A percentile compares a stretch with the other conserved stretches of the same genome.
phyloP scores from a whole-genome alignment of 2,113 vertebrate species.

The Gavialis gangeticus region DNA sequence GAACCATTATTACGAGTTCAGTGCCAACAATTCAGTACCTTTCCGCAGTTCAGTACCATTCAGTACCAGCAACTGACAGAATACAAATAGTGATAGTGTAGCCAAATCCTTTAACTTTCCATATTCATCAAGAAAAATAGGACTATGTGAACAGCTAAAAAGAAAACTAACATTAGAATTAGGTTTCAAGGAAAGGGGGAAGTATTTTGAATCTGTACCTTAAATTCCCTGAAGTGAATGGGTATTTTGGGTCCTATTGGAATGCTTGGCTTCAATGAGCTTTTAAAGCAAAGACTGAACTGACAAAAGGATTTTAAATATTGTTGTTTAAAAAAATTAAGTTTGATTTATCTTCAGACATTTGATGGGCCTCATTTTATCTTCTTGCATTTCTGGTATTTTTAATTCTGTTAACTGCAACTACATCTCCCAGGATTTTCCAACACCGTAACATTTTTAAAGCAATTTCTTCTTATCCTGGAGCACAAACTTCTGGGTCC shows the following conservation, averaged over 20 bases:
- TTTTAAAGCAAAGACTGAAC: not conserved
- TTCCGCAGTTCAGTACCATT: too few relatives aligned
- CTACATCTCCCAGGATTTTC: conserved; percentile 23
- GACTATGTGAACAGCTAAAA: not conserved
- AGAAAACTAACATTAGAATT: not conserved
- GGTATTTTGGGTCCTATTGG: not conserved
- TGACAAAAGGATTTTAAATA: conserved; percentile 31
- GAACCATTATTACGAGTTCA: too few relatives aligned
- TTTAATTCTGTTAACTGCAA: conserved; percentile 27
- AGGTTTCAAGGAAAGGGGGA: not conserved
- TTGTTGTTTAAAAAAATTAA: not conserved
- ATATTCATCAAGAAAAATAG: not conserved
- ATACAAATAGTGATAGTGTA: not conserved
- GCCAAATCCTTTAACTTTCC: not conserved
- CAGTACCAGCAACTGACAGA: too few relatives aligned
- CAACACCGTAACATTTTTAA: not conserved
- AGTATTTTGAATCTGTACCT: not conserved
- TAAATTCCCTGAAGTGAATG: conserved; percentile 17
- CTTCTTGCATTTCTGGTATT: not conserved
- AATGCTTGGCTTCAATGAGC: not conserved
- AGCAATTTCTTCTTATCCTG: not conserved
- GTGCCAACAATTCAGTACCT: too few relatives aligned
- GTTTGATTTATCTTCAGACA: conserved; percentile 2
- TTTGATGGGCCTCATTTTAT: conserved; percentile 20
- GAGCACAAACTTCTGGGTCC: not conserved